Percentiles rank a stretch among this genome's conserved stretches.
phyloP scores from a whole-genome alignment of 2,113 vertebrate species.

The Neomonachus schauinslandi region DNA sequence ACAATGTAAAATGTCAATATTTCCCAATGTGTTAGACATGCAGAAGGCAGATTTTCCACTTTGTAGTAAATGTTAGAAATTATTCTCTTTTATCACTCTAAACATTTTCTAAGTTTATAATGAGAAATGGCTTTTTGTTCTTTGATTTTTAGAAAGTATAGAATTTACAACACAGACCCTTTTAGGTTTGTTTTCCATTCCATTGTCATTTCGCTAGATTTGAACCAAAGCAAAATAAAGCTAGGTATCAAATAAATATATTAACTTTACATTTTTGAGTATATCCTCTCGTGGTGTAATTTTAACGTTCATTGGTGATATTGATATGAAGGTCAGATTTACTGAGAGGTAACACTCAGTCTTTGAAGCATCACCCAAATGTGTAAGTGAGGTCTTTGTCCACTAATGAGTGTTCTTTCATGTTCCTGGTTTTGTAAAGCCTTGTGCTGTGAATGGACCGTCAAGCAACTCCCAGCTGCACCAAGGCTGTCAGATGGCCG shows the following conservation, averaged over 20 bases:
- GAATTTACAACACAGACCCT: neutral
- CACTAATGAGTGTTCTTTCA: constrained; percentile 64
- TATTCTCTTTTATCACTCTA: neutral
- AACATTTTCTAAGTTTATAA: neutral
- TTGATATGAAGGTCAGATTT: constrained; percentile 37
- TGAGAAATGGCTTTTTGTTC: neutral
- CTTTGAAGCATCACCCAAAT: constrained; percentile 28
- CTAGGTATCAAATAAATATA: neutral
- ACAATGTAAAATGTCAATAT: neutral
- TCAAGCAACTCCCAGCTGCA: constrained; percentile 72
- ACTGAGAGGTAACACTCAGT: neutral
- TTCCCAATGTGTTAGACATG: neutral
- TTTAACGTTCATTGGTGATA: constrained; percentile 9
- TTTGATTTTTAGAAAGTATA: neutral
- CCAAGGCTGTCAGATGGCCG: constrained; percentile 46
- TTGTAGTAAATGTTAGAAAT: neutral
- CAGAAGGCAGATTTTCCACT: neutral
- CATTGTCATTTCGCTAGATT: neutral
- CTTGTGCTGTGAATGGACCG: constrained; percentile 54
- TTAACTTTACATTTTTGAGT: neutral
- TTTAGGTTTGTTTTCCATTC: neutral
- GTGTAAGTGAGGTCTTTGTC: constrained; percentile 61
- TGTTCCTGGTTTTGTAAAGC: constrained; percentile 44
- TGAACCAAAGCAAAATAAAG: neutral
- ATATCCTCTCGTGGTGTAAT: neutral